Evolutionary conservation across 2,797 vertebrate genomes (phyloP).

Genomic region (Graptemys geographica): DNA sequence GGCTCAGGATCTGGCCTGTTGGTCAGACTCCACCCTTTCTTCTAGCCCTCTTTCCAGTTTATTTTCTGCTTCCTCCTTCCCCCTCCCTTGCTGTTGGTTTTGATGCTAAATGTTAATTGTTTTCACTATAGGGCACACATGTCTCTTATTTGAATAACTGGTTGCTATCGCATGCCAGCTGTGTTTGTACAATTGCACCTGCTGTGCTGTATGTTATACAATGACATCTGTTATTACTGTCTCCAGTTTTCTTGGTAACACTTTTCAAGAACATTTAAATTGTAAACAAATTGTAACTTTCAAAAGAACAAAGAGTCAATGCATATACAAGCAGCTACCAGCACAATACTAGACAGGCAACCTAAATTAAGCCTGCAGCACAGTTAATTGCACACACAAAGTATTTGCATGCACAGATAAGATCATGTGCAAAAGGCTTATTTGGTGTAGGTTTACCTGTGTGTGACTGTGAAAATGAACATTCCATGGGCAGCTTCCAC

Average conservation of each 20-base stretch:
- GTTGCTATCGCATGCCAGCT: slow-evolving; percentile 29
- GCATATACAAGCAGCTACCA: neutral
- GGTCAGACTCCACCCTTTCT: neutral
- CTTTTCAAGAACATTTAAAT: slow-evolving; percentile 14
- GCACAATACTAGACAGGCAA: neutral
- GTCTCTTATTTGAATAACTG: slow-evolving; percentile 9
- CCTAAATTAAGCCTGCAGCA: neutral
- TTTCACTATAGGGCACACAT: neutral
- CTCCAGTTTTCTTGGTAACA: slow-evolving; percentile 26
- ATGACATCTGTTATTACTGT: slow-evolving; percentile 5
- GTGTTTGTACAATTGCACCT: slow-evolving; percentile 9
- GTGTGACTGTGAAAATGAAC: neutral
- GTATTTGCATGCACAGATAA: neutral
- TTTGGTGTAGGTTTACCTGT: neutral
- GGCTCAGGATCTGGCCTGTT: neutral
- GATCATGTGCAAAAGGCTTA: neutral
- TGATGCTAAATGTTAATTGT: slow-evolving; percentile 10
- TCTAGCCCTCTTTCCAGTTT: slow-evolving; percentile 4
- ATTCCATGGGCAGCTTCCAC: neutral
- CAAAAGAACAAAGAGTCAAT: neutral
- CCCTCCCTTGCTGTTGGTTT: slow-evolving; percentile 22
- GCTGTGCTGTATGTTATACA: neutral
- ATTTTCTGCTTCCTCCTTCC: slow-evolving; percentile 16
- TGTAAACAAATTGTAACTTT: neutral
- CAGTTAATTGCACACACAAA: neutral